Base-by-base conservation (phyloP, 1,140 invertebrate genomes). In the Hirudo medicinalis region DNA sequence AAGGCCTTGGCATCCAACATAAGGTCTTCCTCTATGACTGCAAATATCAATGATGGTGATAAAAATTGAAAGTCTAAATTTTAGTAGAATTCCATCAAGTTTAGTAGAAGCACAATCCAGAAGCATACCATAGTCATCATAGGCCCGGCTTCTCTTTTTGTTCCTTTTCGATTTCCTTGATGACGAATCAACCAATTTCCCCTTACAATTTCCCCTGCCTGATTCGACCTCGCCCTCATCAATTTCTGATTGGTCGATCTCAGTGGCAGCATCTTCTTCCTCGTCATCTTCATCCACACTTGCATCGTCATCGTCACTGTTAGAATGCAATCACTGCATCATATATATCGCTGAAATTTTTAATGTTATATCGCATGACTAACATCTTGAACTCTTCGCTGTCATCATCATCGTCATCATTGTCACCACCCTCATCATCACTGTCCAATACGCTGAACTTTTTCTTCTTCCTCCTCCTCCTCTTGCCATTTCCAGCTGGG, bases 381-480 rank as follows among this genome's bases (percentile, higher is more conserved):
- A 49, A 70, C 29, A 70, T 54, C 53, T 70, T 36, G 53, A 49
- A 70, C 53, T 73, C 67, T 72, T 75, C 72, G 27, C 57, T 60
- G 17, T 74, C 74, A 36, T 77, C 73, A 22, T 75, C 70, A 67
- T 78, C 74, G 17, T 78, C 70, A 63, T 78, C 74, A 17, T 78
- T 75, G 43, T 81, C 78, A 0, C 71, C 36, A 72, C 75, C 69
- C 70, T 76, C 32, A 74, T 76, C 69, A 25, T 70, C 49, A 43
- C 69, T 70, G 43, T 70, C 69, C n/a, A 70, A 40, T 49, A 49
- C 11, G 11, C 36, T 70, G n/a, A 70, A 49, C 69, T 63, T 73
- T 66, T 29, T 73, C 69, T 63, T 74, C 88, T 75, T 89, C 69
- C 57, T 73, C 67, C 29, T 73, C 71, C 60, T 74, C 88, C 75